Conservation (phyloP, 2,888 invertebrate species). For the Mayetiola destructor region DNA sequence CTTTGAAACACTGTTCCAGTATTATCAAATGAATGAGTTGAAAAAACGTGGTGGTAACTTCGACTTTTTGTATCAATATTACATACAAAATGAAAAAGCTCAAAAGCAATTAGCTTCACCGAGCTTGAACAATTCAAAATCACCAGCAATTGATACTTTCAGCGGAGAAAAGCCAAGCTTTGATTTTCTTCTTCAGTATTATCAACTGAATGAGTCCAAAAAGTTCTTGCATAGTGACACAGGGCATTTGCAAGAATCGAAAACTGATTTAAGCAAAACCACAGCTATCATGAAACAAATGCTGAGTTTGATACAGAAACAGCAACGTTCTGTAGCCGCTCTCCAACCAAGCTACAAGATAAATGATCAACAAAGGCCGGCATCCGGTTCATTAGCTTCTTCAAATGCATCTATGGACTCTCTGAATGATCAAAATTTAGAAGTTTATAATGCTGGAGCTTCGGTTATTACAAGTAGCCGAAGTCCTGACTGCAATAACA, state of each 20-base stretch:
- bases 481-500: not conserved
- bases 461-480: constrained; percentile 2
- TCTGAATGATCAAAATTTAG: constrained; percentile 51
- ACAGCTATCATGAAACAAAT: not conserved
- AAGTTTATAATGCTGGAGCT: constrained; percentile 34
- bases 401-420: constrained; percentile 38
- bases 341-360: not conserved
- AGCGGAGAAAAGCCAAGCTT: constrained; percentile 28
- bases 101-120: constrained; percentile 17
- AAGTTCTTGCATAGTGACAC: constrained; percentile 37
- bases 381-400: constrained; percentile 15
- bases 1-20: constrained; percentile 30
- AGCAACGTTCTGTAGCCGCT: constrained; percentile 3
- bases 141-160: not conserved
- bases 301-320: not conserved
- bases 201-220: constrained; percentile 34
- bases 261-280: not conserved
- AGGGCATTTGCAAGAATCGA: constrained; percentile 26
- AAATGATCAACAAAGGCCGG: constrained; percentile 17
- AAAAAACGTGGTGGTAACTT: constrained; percentile 28
- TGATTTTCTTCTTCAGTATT: constrained; percentile 33
- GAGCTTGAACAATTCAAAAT: not conserved
- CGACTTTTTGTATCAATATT: constrained; percentile 33
- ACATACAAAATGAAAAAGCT: constrained; percentile 27
- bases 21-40: constrained; percentile 30